A percentile compares a stretch with the other conserved stretches of the same genome.
These are phyloP conservation scores for Cynaeus angustus DNA, from an alignment of 2,888 invertebrate species.

Conservation along the genomic window DNA sequence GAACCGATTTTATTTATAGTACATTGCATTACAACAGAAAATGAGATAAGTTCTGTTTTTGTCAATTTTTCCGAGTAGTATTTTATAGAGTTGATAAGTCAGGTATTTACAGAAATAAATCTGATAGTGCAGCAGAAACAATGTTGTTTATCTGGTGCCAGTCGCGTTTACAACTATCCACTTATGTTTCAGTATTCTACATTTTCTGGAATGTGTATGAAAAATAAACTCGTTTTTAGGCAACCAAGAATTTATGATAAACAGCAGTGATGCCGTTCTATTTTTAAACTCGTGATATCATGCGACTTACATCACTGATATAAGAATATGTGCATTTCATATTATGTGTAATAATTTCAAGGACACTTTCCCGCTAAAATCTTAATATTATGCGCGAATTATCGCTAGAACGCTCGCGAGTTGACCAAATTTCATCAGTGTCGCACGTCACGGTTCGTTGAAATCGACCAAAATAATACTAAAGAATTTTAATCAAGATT, in stretches of 20 bases:
- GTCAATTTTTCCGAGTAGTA: background rate
- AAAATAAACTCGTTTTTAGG: constrained; percentile 9
- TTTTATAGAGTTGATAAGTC: constrained; percentile 2
- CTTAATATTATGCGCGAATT: constrained; percentile 34
- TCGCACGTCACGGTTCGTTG: constrained; percentile 10
- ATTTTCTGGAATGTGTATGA: too few relatives aligned
- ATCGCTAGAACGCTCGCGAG: constrained; percentile 6
- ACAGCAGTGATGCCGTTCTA: constrained; percentile 61
- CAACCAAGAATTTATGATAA: constrained; percentile 43
- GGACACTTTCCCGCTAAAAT: constrained; percentile 47
- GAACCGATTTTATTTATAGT: constrained; percentile 27
- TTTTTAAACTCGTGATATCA: constrained; percentile 62
- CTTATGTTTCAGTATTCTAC: too few relatives aligned
- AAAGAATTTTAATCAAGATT: constrained; percentile 5
- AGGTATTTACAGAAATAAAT: background rate
- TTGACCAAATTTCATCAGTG: constrained; percentile 1
- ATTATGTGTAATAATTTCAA: constrained; percentile 47
- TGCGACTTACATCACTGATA: constrained; percentile 56
- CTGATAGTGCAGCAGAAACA: too few relatives aligned
- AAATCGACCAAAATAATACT: background rate
- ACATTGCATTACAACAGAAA: constrained; percentile 22
- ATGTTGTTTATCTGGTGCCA: too few relatives aligned
- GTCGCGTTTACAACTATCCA: too few relatives aligned
- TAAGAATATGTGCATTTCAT: constrained; percentile 51
- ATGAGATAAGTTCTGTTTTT: constrained; percentile 31